Base-by-base conservation (phyloP, 2,888 invertebrate species). In the Drosophila cognata region DNA sequence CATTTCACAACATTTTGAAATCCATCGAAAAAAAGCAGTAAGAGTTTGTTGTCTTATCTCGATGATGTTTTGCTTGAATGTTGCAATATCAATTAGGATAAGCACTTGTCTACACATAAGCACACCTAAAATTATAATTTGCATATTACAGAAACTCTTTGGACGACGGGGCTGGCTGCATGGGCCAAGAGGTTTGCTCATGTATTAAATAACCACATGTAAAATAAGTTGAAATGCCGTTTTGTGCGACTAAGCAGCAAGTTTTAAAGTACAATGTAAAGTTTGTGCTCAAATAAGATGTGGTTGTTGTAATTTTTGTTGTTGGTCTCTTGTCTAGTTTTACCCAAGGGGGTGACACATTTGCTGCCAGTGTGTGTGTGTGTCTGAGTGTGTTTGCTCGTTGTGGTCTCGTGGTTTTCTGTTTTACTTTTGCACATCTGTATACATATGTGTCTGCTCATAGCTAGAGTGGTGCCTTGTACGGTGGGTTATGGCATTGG, bases 391-490 rank as follows among this genome's bases (percentile, higher is more conserved):
- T 60, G 56, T 61, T 65, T 65, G 57, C 56, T 57, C 75, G 78
- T 69, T 84, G 88, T 82, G 88, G 82, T 84, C 87, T 82, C 85
- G 84, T 81, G 88, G 85, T 76, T 84, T 80, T 80, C 50, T 46
- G 84, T 81, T 79, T 78, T 78, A 71, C 79, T 78, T 79, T 76
- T 85, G 57, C 75, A 65, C 66, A 70, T 11, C 31, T 50, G 56
- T 50, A 59, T 16, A 58, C n/a, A 51, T 35, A 38, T 16, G 31
- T 41, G 10, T 28, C 2, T 28, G 25, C n/a, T n/a, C 16, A 8
- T 16, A 48, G 61, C 50, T 48, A 51, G 57, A 38, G 67, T 55
- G 48, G 46, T 46, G 46, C 46, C 64, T 76, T 56, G 68, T 58
- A 46, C 58, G 79, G 71, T 61, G 70, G 68, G 70, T 55, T 75